These are phyloP conservation scores for Eumaeus atala DNA, from an alignment of 1,140 invertebrate species.

Conservation along the genomic window DNA sequence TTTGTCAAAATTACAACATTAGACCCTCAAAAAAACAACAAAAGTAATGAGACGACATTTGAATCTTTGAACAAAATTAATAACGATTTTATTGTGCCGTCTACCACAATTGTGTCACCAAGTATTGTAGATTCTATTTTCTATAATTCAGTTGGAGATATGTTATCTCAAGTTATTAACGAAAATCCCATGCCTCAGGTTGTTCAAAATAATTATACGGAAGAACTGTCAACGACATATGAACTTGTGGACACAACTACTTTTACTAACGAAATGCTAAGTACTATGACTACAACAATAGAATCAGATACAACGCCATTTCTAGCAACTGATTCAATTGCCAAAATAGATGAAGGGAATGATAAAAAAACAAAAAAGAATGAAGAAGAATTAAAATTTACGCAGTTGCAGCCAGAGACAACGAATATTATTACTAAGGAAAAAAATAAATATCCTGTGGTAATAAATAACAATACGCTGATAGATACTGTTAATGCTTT, in stretches of 20 bases:
- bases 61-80: constrained; percentile 5
- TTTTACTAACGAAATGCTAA: constrained; percentile 5
- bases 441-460: neutral
- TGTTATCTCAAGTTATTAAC: constrained; percentile 58
- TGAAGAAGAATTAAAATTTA: constrained; percentile 2
- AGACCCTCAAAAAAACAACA: constrained; percentile 36
- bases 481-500: constrained; percentile 16
- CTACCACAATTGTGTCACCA: constrained; percentile 19
- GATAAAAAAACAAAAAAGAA: constrained; percentile 9
- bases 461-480: constrained; percentile 10
- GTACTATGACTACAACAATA: constrained; percentile 13
- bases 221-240: constrained; percentile 17
- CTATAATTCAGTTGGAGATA: constrained; percentile 61
- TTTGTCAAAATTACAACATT: constrained; percentile 61
- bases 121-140: constrained; percentile 51
- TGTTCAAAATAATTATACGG: constrained; percentile 20
- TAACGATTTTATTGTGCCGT: constrained; percentile 8
- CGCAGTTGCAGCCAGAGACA: neutral
- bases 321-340: constrained; percentile 10
- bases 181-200: constrained; percentile 21
- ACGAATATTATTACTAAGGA: constrained; percentile 3
- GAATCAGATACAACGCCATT: constrained; percentile 1
- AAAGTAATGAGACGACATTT: constrained; percentile 11
- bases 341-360: neutral
- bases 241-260: constrained; percentile 16